Evolutionary conservation across 2,797 vertebrate species (phyloP), one percentile per base, ranked within the genome.

Genomic region (Naso thynnoides): DNA sequence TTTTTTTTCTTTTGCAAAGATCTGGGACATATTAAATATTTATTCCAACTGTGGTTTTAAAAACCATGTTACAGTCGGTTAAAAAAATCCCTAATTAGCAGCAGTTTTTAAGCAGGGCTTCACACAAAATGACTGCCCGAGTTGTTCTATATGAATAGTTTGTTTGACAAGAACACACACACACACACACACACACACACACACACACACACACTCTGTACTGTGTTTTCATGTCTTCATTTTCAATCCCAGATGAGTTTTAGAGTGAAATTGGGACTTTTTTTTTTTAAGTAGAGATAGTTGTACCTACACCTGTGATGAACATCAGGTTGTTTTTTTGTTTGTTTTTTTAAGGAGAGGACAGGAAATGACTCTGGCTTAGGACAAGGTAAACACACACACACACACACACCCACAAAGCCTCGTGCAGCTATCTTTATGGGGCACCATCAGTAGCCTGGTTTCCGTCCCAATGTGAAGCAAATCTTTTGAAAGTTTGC

Each of bases 21-120:
- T 85, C 52, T 85, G 49, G 73, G 67, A 81, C 66, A 29, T 70
- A 84, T 90, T 80, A 80, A 90, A 86, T 84, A 87, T 85, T 72
- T 76, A 81, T 81, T 60, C 62, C 49, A 8, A 31, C 76, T 71
- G 73, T 74, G 73, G 53, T 53, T 88, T 81, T 21, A 70, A 48
- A 78, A 68, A 49, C 33, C 64, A 69, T 14, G 47, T 50, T 53
- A 15, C 21, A 62, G 45, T 49, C 14, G 19, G 29, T 39, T 19
- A 24, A 33, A 52, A 56, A 52, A 76, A 38, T 2, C 8, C 33
- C 47, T 78, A 83, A 87, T 87, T 86, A 84, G 55, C 29, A 48
- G 55, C 41, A 56, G 44, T 73, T 76, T n/a, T 84, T 29, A 71
- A 77, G 58, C 38, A 53, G 65, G 24, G 3, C 31, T 56, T 31